Percentiles rank a stretch among this genome's conserved stretches.
These are phyloP conservation scores for Rhizoglyphus robini DNA, from an alignment of 1,140 invertebrate genomes.

Conservation along the genomic window DNA sequence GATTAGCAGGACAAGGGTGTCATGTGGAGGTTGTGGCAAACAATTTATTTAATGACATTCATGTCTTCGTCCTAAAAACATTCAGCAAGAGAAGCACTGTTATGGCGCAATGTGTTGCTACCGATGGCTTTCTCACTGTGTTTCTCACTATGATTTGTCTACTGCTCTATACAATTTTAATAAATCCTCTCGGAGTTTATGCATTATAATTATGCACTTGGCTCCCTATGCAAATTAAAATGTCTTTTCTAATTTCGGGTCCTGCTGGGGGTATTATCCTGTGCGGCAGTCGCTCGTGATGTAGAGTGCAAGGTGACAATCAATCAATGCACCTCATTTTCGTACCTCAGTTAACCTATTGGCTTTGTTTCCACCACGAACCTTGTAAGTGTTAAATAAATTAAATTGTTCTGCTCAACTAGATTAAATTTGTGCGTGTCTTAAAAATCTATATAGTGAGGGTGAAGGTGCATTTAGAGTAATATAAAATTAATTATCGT, in stretches of 20 bases:
- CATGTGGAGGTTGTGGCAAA: background rate
- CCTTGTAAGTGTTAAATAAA: background rate
- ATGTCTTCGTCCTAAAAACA: too few relatives aligned
- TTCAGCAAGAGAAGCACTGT: background rate
- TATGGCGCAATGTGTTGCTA: background rate
- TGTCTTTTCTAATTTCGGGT: background rate
- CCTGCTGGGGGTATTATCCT: background rate
- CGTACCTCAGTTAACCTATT: background rate
- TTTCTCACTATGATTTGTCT: background rate
- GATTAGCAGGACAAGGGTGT: too few relatives aligned
- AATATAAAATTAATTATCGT: constrained; percentile 7
- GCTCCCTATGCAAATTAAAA: background rate
- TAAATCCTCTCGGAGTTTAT: background rate
- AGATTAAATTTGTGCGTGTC: constrained; percentile 10
- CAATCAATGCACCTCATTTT: background rate
- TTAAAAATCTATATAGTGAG: constrained; percentile 11
- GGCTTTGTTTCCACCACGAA: background rate
- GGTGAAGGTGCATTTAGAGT: background rate
- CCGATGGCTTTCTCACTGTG: background rate
- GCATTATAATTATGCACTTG: too few relatives aligned
- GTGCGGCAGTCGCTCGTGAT: background rate
- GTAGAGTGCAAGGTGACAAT: background rate
- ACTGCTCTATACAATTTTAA: constrained; percentile 7
- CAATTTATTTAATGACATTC: constrained; percentile 19
- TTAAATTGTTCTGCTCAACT: constrained; percentile 12